Conservation (phyloP, 1,140 invertebrate species). For the Megalopta genalis region DNA sequence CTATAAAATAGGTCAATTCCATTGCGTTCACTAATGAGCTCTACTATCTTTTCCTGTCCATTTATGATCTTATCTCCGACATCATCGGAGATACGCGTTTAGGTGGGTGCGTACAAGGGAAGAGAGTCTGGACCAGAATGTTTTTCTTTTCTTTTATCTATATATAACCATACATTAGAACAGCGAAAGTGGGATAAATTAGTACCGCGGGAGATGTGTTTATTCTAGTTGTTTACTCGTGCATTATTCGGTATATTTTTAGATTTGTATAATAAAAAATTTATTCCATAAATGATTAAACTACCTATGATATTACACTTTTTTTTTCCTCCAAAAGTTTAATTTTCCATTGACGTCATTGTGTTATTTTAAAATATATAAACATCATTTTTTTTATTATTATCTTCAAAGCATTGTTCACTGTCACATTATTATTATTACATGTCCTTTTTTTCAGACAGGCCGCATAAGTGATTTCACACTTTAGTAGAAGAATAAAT, state of each 20-base stretch:
- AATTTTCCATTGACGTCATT: not conserved
- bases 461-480: conserved; percentile 16
- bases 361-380: not conserved
- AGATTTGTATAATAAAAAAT: conserved; percentile 33
- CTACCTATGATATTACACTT: not conserved
- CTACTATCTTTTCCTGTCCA: conserved; percentile 24
- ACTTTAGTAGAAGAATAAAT: conserved; percentile 8
- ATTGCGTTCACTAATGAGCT: conserved; percentile 19
- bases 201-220: conserved; percentile 34
- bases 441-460: conserved; percentile 22
- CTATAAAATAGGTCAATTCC: conserved; percentile 25
- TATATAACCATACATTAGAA: conserved; percentile 31
- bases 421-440: conserved; percentile 2
- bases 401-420: not conserved
- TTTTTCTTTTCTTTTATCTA: conserved; percentile 23
- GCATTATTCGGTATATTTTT: conserved; percentile 38
- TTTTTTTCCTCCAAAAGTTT: not conserved
- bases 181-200: conserved; percentile 26
- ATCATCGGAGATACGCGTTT: conserved; percentile 24
- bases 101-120: conserved; percentile 25
- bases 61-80: conserved; percentile 31
- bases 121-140: conserved; percentile 19
- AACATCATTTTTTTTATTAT: not conserved
- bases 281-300: conserved; percentile 1
- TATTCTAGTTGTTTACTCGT: conserved; percentile 43